Percentiles rank a stretch among this genome's conserved stretches.
Evolutionary conservation across 2,113 vertebrate species (phyloP).

Genomic region (Drymodes brunneopygia): DNA sequence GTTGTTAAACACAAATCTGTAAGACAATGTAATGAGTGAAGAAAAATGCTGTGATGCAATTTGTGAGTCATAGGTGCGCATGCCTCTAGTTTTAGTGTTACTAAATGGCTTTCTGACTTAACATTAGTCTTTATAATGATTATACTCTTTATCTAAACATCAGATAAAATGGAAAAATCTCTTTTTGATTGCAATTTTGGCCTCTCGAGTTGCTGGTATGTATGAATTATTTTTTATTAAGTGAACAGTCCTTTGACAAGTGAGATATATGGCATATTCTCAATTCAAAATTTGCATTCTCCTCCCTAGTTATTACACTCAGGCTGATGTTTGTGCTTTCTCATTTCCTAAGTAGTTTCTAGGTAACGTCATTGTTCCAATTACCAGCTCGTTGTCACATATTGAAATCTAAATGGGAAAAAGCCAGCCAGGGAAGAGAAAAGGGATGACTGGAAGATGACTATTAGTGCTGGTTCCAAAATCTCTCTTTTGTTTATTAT

Average conservation of each 20-base stretch:
- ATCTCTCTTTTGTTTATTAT: background rate
- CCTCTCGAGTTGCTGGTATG: background rate
- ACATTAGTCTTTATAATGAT: background rate
- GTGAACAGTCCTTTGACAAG: background rate
- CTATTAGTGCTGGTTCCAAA: background rate
- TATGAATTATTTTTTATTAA: background rate
- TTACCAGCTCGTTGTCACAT: background rate
- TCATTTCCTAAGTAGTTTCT: background rate
- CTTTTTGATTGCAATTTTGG: background rate
- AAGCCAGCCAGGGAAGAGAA: background rate
- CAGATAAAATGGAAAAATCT: background rate
- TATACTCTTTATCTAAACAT: background rate
- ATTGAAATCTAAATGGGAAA: background rate
- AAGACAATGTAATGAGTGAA: background rate
- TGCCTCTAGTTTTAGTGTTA: background rate
- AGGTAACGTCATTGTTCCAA: background rate
- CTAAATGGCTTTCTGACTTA: background rate
- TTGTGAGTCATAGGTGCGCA: background rate
- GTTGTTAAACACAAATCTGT: background rate
- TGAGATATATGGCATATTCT: background rate
- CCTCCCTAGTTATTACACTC: background rate
- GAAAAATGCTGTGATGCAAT: background rate
- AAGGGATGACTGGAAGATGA: background rate
- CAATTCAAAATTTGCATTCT: background rate
- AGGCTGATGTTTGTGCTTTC: background rate